These are phyloP conservation scores for Leucophenga maculata DNA, from an alignment of 2,888 invertebrate genomes.

Conservation along the genomic window DNA sequence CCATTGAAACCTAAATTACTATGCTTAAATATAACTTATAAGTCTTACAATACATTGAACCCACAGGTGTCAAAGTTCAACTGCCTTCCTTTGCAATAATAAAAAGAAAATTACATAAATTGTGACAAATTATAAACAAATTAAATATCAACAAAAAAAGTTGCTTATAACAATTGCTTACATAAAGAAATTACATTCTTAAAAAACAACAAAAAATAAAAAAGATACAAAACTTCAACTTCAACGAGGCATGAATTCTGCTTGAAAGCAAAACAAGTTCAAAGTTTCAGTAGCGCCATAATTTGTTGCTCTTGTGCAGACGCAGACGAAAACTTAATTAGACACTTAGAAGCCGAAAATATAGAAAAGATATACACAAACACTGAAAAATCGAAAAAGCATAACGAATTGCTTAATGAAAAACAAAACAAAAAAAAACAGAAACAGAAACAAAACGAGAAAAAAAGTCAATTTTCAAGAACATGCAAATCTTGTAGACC, in stretches of 20 bases:
- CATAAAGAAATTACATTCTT: no score
- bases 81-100: background rate
- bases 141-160: background rate
- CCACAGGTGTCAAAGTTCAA: no score
- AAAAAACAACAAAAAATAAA: background rate
- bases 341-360: conserved; percentile 27
- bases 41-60: no score
- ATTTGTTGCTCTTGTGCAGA: conserved; percentile 23
- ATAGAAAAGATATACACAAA: conserved; percentile 13
- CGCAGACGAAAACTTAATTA: conserved; percentile 26
- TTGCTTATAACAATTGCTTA: no score
- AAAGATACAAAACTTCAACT: background rate
- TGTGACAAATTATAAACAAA: conserved; percentile 16
- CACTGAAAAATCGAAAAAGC: conserved; percentile 9
- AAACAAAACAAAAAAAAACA: conserved; percentile 18
- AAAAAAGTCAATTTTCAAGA: conserved; percentile 45
- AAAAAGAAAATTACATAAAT: conserved; percentile 15
- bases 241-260: background rate
- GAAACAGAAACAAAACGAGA: conserved; percentile 47
- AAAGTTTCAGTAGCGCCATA: conserved; percentile 22
- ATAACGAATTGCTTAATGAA: background rate
- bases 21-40: no score
- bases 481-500: conserved; percentile 47
- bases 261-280: background rate
- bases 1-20: no score